Evolutionary conservation across 2,797 vertebrate species (phyloP), one percentile per base, ranked within the genome.

Genomic region (Amblyopsis hoosieri): DNA sequence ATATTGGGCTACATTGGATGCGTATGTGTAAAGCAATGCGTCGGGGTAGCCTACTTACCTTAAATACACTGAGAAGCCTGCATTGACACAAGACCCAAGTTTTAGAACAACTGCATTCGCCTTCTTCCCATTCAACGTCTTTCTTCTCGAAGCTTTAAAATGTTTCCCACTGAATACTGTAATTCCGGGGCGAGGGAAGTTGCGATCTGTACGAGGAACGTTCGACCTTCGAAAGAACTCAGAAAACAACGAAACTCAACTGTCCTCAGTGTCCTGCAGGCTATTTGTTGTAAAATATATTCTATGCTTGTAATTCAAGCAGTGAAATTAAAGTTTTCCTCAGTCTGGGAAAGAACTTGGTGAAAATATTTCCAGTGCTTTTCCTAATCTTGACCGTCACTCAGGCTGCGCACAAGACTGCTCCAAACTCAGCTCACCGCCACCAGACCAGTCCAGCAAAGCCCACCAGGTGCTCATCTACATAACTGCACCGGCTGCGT

Each of bases 381-480:
- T 33, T 42, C 47, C 54, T 60, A 37, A 4, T 77, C 51, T 62
- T 56, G 57, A 33, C 63, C 72, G 23, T 29, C 23, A 29, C 23
- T 29, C 55, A 14, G 60, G 60, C 60, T 63, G 33, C 58, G 53
- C 42, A 54, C 52, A 29, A 19, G 52, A 3, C 57, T 14, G 72
- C 84, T 77, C 65, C 57, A 62, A 49, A 75, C 81, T 67, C 76
- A 46, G 54, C 64, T 67, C 69, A 52, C 80, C 72, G 75, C 76
- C 69, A 67, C 3, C 23, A 3, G 80, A 61, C 80, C 66, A 45
- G 66, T 71, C 68, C 80, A 71, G 83, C 88, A 74, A 86, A 85
- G 87, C 69, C 90, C 82, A 88, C 93, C 92, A 93, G 92, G 91
- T 92, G 92, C 92, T 93, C 91, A 93, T 94, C 93, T 93, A 83